Conservation (phyloP, 2,113 vertebrate genomes). For the Poeciliopsis prolifica region DNA sequence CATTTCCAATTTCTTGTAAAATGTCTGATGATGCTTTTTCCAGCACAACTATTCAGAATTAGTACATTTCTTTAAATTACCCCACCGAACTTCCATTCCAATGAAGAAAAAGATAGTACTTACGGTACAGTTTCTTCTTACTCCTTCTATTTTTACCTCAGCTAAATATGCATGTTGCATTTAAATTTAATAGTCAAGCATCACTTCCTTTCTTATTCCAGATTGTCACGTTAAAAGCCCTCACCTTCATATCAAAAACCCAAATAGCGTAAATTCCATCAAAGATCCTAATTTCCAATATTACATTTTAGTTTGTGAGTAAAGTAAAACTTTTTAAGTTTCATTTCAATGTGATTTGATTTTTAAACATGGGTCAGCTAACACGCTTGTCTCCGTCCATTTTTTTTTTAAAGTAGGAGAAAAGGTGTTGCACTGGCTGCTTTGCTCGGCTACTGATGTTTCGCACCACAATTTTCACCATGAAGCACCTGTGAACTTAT, state of each 20-base stretch:
- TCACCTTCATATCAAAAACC: neutral
- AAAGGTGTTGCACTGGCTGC: neutral
- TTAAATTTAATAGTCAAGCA: neutral
- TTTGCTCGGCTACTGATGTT: constrained; percentile 41
- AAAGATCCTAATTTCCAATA: neutral
- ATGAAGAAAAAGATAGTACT: too few species aligned
- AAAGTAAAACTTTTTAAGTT: neutral
- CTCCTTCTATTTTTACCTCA: too few species aligned
- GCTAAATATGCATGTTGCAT: too few species aligned
- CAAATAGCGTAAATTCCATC: neutral
- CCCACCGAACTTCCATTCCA: too few species aligned
- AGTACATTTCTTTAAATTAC: too few species aligned
- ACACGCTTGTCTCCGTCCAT: neutral
- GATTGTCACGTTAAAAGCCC: neutral
- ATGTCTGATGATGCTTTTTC: too few species aligned
- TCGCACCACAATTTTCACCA: constrained; percentile 27
- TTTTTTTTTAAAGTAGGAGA: too few species aligned
- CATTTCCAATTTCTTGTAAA: too few species aligned
- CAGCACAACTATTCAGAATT: too few species aligned
- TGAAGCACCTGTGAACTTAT: constrained; percentile 71
- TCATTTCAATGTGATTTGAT: neutral
- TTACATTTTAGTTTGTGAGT: neutral
- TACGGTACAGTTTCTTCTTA: too few species aligned
- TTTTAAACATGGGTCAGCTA: neutral
- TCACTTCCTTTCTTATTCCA: neutral